These are phyloP conservation scores for Actinemys pallida DNA, from an alignment of 2,113 vertebrate genomes.

Conservation along the genomic window DNA sequence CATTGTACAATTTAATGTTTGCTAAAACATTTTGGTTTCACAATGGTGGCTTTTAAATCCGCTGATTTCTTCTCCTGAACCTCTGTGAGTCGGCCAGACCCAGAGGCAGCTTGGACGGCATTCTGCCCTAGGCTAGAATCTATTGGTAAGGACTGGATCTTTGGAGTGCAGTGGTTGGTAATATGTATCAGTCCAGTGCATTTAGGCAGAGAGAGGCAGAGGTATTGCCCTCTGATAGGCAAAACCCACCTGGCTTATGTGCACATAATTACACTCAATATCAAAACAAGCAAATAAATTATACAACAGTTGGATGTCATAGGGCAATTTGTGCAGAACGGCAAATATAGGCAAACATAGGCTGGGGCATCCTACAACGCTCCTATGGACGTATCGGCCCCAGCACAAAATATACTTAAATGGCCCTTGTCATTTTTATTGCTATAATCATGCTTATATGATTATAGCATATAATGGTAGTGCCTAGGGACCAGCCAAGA, in stretches of 20 bases:
- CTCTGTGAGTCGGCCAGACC: neutral
- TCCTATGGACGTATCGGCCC: neutral
- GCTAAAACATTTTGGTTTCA: rapidly evolving
- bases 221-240: rapidly evolving
- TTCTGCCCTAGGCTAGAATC: neutral
- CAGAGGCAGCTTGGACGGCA: neutral
- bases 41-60: neutral
- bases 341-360: rapidly evolving
- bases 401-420: neutral
- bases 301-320: rapidly evolving
- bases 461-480: no score
- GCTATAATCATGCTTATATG: rapidly evolving
- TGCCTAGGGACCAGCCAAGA: neutral
- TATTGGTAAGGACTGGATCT: neutral
- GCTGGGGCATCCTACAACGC: rapidly evolving
- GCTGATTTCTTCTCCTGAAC: neutral
- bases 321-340: neutral
- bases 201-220: neutral
- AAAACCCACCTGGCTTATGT: rapidly evolving
- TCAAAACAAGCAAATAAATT: rapidly evolving
- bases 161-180: neutral
- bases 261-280: rapidly evolving
- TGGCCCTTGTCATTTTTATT: rapidly evolving
- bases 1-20: neutral
- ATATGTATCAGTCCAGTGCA: neutral